Evolutionary conservation across 2,113 vertebrate species (phyloP).

Genomic region (Cnemophilus loriae): DNA sequence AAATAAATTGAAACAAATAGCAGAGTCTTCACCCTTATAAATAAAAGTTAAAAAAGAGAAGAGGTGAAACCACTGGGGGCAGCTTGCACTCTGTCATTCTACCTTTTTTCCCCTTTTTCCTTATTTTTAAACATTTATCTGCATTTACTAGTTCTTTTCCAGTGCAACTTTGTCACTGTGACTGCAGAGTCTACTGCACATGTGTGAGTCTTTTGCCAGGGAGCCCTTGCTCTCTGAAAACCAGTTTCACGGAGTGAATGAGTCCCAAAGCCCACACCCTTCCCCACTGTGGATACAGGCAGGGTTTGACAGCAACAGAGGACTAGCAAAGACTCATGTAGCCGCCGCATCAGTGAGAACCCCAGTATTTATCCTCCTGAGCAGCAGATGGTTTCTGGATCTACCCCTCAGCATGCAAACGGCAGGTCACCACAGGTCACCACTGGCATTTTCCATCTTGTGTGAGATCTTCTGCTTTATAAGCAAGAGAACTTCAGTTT

Average conservation of each 20-base stretch:
- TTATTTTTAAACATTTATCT: background rate
- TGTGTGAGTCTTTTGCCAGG: rapidly evolving
- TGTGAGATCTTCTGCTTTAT: background rate
- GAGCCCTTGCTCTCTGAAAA: background rate
- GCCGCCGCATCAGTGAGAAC: background rate
- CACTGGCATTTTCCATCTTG: background rate
- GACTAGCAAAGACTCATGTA: background rate
- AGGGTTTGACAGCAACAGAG: background rate
- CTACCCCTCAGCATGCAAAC: background rate
- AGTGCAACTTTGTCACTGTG: background rate
- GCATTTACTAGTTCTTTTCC: background rate
- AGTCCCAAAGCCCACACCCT: background rate
- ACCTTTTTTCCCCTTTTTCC: background rate
- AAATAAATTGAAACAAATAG: background rate
- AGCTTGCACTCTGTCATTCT: background rate
- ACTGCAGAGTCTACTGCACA: background rate
- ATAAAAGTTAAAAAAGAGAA: background rate
- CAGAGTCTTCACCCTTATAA: background rate
- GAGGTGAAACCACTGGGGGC: background rate
- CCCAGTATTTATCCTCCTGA: background rate
- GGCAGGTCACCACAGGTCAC: background rate
- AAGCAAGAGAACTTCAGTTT: background rate
- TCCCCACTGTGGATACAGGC: background rate
- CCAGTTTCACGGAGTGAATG: background rate
- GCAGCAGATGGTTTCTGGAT: background rate